Evolutionary conservation across 2,113 vertebrate species (phyloP).

Genomic region (Anarrhichthys ocellatus): DNA sequence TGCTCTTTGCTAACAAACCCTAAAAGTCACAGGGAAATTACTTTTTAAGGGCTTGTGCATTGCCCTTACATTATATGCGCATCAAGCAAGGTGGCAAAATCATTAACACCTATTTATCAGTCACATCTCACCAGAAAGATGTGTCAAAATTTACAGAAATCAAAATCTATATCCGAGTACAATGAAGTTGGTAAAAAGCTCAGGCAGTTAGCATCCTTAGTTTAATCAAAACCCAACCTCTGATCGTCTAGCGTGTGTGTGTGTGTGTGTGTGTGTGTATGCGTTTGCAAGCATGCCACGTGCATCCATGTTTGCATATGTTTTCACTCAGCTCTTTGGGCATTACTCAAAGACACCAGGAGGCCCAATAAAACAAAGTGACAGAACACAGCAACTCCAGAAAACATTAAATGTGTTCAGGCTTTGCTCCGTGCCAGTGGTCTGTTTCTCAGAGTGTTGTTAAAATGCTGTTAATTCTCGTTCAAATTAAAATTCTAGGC

Average conservation of each 20-base stretch:
- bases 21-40: slow-evolving; percentile 27
- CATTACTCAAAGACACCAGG: slow-evolving; percentile 70
- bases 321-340: slow-evolving; percentile 66
- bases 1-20: not conserved
- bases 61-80: slow-evolving; percentile 1
- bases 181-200: slow-evolving; percentile 21
- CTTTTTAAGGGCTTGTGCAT: slow-evolving; percentile 11
- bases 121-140: slow-evolving; percentile 16
- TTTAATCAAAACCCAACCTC: slow-evolving; percentile 37
- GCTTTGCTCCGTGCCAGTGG: slow-evolving; percentile 32
- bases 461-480: slow-evolving; percentile 52
- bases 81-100: slow-evolving; percentile 23
- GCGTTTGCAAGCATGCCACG: slow-evolving; percentile 16
- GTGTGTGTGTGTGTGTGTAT: slow-evolving; percentile 27
- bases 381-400: slow-evolving; percentile 70
- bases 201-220: slow-evolving; percentile 14
- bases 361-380: slow-evolving; percentile 77
- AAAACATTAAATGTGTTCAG: slow-evolving; percentile 55
- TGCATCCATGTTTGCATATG: slow-evolving; percentile 58
- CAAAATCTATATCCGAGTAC: slow-evolving; percentile 15
- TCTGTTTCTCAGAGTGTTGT: slow-evolving; percentile 22
- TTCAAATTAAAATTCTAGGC: slow-evolving; percentile 54
- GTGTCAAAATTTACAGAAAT: not conserved
- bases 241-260: slow-evolving; percentile 2
- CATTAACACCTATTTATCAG: slow-evolving; percentile 39